A percentile compares a stretch with the other conserved stretches of the same genome.
Conservation (phyloP, 2,888 invertebrate genomes). For the Sminthurides aquaticus region DNA sequence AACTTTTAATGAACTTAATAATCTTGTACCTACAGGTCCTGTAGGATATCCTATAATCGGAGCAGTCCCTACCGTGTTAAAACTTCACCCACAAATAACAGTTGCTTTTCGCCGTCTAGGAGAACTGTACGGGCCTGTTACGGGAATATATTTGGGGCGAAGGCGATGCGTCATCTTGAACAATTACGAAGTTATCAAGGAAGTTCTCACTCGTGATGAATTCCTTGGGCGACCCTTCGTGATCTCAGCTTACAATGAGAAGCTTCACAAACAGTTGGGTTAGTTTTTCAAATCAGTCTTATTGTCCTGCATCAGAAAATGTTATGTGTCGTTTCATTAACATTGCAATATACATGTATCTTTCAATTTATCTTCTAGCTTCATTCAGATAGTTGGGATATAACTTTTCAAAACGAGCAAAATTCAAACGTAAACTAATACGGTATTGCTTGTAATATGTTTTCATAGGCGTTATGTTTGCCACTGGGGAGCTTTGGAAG, state of each 20-base stretch:
- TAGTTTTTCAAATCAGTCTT: too few relatives aligned
- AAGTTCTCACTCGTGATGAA: slow-evolving; percentile 54
- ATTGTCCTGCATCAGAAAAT: too few relatives aligned
- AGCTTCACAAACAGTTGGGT: slow-evolving; percentile 4
- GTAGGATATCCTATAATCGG: slow-evolving; percentile 30
- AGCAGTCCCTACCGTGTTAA: slow-evolving; percentile 7
- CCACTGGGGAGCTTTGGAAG: slow-evolving; percentile 54
- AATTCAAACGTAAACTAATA: neutral
- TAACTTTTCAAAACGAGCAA: too few relatives aligned
- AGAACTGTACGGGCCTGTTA: slow-evolving; percentile 46
- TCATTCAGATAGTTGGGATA: too few relatives aligned
- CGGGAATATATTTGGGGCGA: slow-evolving; percentile 55
- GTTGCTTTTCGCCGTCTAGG: slow-evolving; percentile 20
- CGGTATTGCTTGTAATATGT: neutral
- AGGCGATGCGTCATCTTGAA: slow-evolving; percentile 54
- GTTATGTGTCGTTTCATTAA: too few relatives aligned
- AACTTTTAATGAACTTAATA: neutral
- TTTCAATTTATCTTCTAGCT: too few relatives aligned
- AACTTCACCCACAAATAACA: slow-evolving; percentile 7
- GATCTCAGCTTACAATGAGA: slow-evolving; percentile 48
- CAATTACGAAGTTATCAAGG: slow-evolving; percentile 51
- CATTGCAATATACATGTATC: too few relatives aligned
- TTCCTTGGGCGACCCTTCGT: slow-evolving; percentile 62
- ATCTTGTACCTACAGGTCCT: too few relatives aligned
- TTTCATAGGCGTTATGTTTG: slow-evolving; percentile 54